These are phyloP conservation scores for Turnix velox DNA, from an alignment of 2,113 vertebrate genomes.

Conservation along the genomic window DNA sequence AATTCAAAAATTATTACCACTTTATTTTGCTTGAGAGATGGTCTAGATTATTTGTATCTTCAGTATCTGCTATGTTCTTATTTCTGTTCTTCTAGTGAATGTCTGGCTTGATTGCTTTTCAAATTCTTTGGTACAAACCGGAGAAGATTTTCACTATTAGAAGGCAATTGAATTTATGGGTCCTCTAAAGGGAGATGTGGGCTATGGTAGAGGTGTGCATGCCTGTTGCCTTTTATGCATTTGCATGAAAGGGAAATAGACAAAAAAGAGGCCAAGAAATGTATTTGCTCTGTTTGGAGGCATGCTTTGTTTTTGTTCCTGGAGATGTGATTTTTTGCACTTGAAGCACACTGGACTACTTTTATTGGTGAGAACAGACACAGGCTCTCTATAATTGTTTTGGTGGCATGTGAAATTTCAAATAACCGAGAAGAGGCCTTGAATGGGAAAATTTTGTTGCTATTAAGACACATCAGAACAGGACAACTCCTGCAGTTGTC, in stretches of 20 bases:
- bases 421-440: not conserved
- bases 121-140: not conserved
- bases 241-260: not conserved
- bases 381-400: not conserved
- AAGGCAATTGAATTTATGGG: not conserved
- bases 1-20: constrained; percentile 1
- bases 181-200: not conserved
- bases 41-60: not conserved
- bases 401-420: not conserved
- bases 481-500: not conserved
- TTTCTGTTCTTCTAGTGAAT: constrained; percentile 6
- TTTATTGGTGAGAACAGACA: not conserved
- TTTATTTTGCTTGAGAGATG: not conserved
- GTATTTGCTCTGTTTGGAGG: not conserved
- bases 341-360: not conserved
- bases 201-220: not conserved
- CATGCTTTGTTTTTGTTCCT: not conserved
- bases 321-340: not conserved
- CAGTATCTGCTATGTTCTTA: not conserved
- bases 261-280: not conserved
- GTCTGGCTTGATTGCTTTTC: not conserved
- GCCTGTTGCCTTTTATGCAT: not conserved
- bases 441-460: not conserved
- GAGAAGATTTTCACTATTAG: not conserved
- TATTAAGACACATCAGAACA: not conserved